Evolutionary conservation across 1,140 invertebrate species (phyloP), one percentile per base, ranked within the genome.

Genomic region (Apis dorsata): DNA sequence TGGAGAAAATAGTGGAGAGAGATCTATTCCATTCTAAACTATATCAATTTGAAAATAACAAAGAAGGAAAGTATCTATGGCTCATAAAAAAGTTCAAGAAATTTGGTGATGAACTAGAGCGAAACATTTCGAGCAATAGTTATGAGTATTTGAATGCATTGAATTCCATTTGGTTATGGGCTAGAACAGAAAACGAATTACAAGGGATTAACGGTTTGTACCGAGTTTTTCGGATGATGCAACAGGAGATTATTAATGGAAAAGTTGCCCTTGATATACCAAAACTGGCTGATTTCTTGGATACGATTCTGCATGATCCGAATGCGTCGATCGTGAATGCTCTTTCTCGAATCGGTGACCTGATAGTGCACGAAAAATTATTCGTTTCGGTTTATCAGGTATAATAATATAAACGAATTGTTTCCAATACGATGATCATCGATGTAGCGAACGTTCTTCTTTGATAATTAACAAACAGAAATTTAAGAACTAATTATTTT

Each of bases 371-470:
- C 65, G 95, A 96, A 57, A 94, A 95, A 81, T 90, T 96, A 76
- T 97, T 96, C 92, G 92, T 95, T 63, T 93, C 94, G 13, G 94
- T 95, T n/a, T 92, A 95, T 86, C 91, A 96, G 96, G 96, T 97
- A 96, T 15, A 79, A 69, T 13, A 62, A 51, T 49, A 55, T 9
- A 53, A 74, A 49, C 13, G 7, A 19, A 4, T 74, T 53, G 21
- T n/a, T 62, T 49, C 5, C 19, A 1, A 59, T 21, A n/a, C 19
- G 21, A 12, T 44, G 55, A 28, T 21, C n/a, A 51, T 28, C n/a
- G 2, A 28, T 49, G 11, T 60, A 66, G 44, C 24, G 21, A 70
- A 44, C 10, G 12, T 70, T 55, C 5, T 34, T 66, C 17, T 62
- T 60, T 62, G 17, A 57, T 57, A 44, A 71, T 78, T 19, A 59